Percentiles rank a stretch among this genome's conserved stretches.
Conservation (phyloP, 2,888 invertebrate species). For the Entomobrya proxima region DNA sequence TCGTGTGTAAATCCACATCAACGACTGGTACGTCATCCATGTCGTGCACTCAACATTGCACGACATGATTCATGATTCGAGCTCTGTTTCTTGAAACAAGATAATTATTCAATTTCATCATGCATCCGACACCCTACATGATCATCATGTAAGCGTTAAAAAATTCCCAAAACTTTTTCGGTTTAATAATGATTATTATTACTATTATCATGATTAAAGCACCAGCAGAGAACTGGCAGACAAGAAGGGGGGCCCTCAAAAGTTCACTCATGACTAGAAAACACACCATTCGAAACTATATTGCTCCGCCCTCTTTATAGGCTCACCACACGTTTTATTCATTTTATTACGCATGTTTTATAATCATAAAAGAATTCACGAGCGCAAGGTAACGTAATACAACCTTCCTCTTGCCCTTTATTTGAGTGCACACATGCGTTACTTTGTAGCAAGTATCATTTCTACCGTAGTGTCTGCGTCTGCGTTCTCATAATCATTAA, state of each 20-base stretch:
- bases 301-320: neutral
- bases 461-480: constrained; percentile 34
- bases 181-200: constrained; percentile 16
- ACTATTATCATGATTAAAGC: neutral
- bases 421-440: neutral
- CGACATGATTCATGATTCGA: constrained; percentile 67
- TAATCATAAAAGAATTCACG: constrained; percentile 8
- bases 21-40: constrained; percentile 60
- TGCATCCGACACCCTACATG: constrained; percentile 36
- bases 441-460: constrained; percentile 55
- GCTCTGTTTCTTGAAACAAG: constrained; percentile 61
- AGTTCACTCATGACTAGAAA: constrained; percentile 37
- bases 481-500: constrained; percentile 59
- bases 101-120: constrained; percentile 68
- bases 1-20: constrained; percentile 49
- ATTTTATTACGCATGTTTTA: neutral
- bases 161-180: constrained; percentile 57
- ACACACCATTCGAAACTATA: neutral
- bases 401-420: constrained; percentile 27
- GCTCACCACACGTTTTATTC: neutral
- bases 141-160: constrained; percentile 49
- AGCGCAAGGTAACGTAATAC: constrained; percentile 1
- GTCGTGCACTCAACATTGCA: constrained; percentile 60
- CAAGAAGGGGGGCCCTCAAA: constrained; percentile 15
- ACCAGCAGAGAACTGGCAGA: constrained; percentile 4